Conservation (phyloP, 2,888 invertebrate genomes). For the Lepas anatifera region DNA sequence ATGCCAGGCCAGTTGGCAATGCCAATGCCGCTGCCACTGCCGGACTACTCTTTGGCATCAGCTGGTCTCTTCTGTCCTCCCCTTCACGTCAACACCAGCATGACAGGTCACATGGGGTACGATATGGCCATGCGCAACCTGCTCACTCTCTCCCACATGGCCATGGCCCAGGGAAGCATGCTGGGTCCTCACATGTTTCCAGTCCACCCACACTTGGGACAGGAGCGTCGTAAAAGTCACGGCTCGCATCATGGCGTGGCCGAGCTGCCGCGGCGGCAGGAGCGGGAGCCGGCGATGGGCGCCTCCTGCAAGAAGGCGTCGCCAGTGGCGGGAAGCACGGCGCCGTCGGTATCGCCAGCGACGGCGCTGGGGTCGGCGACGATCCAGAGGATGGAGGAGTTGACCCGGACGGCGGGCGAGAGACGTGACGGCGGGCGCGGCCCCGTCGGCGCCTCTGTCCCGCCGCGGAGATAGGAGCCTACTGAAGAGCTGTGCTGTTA, state of each 20-base stretch:
- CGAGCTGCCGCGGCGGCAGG: neutral
- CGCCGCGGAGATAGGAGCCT: no score
- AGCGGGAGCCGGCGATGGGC: neutral
- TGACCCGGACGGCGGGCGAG: neutral
- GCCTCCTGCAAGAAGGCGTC: slow-evolving; percentile 7
- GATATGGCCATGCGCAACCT: slow-evolving; percentile 9
- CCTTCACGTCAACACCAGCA: neutral
- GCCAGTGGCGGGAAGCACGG: neutral
- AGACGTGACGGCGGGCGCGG: no score
- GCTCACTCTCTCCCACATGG: slow-evolving; percentile 5
- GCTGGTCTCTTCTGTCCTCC: neutral
- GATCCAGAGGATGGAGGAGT: neutral
- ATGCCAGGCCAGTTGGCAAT: no score
- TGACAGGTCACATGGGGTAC: neutral
- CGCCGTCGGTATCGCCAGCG: neutral
- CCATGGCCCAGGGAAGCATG: slow-evolving; percentile 4
- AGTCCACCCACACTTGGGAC: neutral
- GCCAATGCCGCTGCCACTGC: neutral
- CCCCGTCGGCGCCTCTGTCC: no score
- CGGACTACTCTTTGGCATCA: neutral
- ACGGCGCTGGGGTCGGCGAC: neutral
- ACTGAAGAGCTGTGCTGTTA: no score
- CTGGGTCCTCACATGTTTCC: neutral
- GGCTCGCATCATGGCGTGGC: neutral
- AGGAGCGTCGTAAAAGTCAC: neutral